Evolutionary conservation across 2,113 vertebrate genomes (phyloP), one percentile per base, ranked within the genome.

Genomic region (Azemiops feae): DNA sequence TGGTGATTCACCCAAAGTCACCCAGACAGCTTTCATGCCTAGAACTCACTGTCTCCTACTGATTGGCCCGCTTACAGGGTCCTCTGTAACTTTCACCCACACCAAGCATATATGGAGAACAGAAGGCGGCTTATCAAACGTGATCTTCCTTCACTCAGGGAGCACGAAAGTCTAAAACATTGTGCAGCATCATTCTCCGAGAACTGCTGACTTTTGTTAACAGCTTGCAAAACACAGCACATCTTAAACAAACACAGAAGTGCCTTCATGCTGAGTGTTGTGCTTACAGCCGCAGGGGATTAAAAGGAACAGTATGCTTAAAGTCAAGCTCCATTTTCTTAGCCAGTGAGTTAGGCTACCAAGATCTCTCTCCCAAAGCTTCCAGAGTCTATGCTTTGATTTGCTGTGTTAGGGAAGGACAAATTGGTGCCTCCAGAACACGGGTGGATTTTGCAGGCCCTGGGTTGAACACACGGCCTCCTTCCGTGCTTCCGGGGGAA

Each of bases 161-260:
- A 92, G 60, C 10, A 69, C 2, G 57, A 74, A 90, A 89, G 60
- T 91, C 87, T 94, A 52, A 95, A 95, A 95, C 81, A 91, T 30
- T 91, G 23, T 30, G 81, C 91, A 34, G 12, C 23, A 85, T 20
- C 25, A 57, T 14, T 16, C 55, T 34, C 16, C 3, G 0, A 87
- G 57, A 94, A 96, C 91, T 45, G 20, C 54, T 92, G 87, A 45
- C n/a, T 53, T 88, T 30, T 5, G 92, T 3, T 89, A 43, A 88
- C 20, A 89, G 45, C 30, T 60, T 91, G 8, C 1, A 2, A 92
- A 39, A 52, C 47, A 50, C 0, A 0, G 0, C 74, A 87, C 85
- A 90, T 55, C 90, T 34, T 74, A 91, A 91, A 94, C 53, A 85
- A 87, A 95, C 6, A 89, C 22, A 87, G 1, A 0, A 14, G 8